Percentiles rank a stretch among this genome's conserved stretches.
phyloP scores from a whole-genome alignment of 2,888 invertebrate species.

The Leptinotarsa peninsularis region DNA sequence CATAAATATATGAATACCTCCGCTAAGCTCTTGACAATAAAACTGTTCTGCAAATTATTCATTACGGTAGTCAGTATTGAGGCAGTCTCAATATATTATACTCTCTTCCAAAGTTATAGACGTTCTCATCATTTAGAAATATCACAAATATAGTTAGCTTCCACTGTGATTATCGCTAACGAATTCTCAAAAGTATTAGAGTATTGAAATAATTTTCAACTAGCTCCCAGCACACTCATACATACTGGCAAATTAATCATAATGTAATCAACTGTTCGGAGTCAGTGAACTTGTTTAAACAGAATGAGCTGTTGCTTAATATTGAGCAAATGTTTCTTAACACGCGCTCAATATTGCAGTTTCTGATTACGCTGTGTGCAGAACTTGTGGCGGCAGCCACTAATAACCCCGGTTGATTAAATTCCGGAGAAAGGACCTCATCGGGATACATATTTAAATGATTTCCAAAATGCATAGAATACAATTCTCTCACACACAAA shows the following conservation, averaged over 20 bases:
- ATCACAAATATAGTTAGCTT: no score
- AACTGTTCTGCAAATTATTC: no score
- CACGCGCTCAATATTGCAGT: constrained; percentile 36
- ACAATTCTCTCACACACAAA: constrained; percentile 1
- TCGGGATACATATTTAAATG: constrained; percentile 26
- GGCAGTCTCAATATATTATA: no score
- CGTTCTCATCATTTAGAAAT: no score
- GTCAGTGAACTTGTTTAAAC: neutral
- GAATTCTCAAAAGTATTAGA: no score
- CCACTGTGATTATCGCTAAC: no score
- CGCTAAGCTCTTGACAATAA: no score
- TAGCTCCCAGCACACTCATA: no score
- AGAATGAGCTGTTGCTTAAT: neutral
- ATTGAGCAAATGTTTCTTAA: constrained; percentile 1
- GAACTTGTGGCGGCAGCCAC: constrained; percentile 21
- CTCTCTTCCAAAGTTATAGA: no score
- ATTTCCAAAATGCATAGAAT: constrained; percentile 25
- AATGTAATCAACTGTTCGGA: neutral
- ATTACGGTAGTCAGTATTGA: no score
- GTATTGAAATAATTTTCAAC: no score
- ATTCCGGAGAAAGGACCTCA: constrained; percentile 39
- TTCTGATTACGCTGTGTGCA: constrained; percentile 41
- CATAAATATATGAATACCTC: no score
- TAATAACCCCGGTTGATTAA: constrained; percentile 40
- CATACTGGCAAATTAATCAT: neutral